Evolutionary conservation across 2,888 invertebrate species (phyloP).

Genomic region (Amphipyra tragopoginis): DNA sequence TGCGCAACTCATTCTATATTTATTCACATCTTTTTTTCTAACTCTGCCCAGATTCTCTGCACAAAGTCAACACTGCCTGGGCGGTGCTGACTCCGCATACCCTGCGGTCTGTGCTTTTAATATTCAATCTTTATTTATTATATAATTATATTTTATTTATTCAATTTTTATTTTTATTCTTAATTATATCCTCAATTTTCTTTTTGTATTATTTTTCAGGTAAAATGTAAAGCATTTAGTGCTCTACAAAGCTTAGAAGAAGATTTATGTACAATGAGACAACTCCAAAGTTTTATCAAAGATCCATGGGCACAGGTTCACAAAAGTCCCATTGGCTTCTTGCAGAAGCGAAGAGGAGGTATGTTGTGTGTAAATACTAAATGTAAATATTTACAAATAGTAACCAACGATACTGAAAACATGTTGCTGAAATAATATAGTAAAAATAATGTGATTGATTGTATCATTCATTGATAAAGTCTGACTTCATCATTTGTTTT

Average conservation of each 20-base stretch:
- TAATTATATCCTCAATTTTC: not conserved
- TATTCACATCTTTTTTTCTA: not conserved
- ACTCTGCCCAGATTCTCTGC: conserved; percentile 39
- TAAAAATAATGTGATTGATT: not conserved
- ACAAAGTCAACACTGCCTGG: conserved; percentile 48
- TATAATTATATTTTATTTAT: not conserved
- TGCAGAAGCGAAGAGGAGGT: conserved; percentile 95
- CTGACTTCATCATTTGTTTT: not conserved
- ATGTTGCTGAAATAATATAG: not conserved
- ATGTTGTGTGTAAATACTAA: conserved; percentile 34
- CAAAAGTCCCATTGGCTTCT: conserved; percentile 96
- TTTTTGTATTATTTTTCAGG: conserved; percentile 70
- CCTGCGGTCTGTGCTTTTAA: conserved; percentile 42
- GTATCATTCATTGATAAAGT: not conserved
- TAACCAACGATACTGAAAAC: not conserved
- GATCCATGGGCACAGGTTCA: conserved; percentile 93
- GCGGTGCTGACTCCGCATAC: conserved; percentile 40
- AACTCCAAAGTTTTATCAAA: conserved; percentile 93
- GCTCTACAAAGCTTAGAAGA: conserved; percentile 97
- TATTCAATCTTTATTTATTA: not conserved
- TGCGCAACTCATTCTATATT: conserved; percentile 12
- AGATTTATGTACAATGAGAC: conserved; percentile 95
- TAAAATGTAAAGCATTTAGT: conserved; percentile 97
- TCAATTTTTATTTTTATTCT: not conserved
- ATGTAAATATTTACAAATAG: conserved; percentile 2